Conservation (phyloP, 2,797 vertebrate species). For the Gymnocypris eckloni region DNA sequence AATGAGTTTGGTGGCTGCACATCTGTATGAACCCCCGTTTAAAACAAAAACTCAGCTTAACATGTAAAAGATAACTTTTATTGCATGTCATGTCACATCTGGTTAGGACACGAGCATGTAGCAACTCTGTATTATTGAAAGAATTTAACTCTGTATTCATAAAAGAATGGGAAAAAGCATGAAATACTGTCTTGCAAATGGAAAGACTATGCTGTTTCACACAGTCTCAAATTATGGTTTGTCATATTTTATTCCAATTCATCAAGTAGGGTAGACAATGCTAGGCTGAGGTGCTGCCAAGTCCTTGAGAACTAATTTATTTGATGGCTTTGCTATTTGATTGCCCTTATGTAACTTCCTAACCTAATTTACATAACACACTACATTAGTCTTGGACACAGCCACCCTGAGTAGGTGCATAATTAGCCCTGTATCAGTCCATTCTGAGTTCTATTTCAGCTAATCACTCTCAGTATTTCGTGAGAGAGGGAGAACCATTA, state of each 20-base stretch:
- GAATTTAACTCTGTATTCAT: not conserved
- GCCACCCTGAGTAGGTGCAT: constrained; percentile 69
- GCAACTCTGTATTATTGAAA: not conserved
- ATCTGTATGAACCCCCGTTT: not conserved
- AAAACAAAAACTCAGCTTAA: not conserved
- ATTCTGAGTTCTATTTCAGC: constrained; percentile 66
- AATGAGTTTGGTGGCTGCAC: not conserved
- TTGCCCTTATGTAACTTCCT: constrained; percentile 74
- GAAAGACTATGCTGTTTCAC: not conserved
- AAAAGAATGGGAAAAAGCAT: not conserved
- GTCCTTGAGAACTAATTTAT: constrained; percentile 51
- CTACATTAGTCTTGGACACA: constrained; percentile 69
- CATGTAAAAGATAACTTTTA: not conserved
- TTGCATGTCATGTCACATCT: not conserved
- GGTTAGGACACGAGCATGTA: not conserved
- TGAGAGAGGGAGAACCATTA: not conserved
- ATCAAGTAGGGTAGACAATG: constrained; percentile 36
- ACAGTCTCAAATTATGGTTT: constrained; percentile 12
- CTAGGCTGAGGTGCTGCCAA: constrained; percentile 41
- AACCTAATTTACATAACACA: constrained; percentile 72
- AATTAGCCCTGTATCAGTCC: constrained; percentile 70
- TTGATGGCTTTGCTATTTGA: constrained; percentile 63
- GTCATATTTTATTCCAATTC: constrained; percentile 45
- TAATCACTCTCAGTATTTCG: constrained; percentile 64
- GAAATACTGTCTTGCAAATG: not conserved